Evolutionary conservation across 1,140 invertebrate species (phyloP).

Genomic region (Philaenus spumarius): DNA sequence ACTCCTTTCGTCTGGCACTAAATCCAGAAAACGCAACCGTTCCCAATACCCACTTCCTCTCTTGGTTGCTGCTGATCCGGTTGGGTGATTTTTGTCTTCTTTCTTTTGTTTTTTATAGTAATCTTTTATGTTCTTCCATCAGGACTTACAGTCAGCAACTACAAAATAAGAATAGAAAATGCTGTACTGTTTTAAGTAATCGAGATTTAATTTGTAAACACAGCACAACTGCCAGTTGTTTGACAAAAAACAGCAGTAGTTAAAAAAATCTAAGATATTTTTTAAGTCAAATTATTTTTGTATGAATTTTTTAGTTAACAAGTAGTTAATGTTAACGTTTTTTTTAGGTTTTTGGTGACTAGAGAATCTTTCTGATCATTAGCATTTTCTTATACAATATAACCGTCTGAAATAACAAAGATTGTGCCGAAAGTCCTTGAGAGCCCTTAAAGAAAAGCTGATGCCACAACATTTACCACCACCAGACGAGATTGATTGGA

Average conservation of each 20-base stretch:
- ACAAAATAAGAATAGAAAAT: not conserved
- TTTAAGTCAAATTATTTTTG: not conserved
- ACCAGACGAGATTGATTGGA: too few species aligned
- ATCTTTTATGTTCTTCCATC: not conserved
- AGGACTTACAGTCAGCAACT: not conserved
- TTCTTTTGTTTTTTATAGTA: constrained; percentile 3
- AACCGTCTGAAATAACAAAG: not conserved
- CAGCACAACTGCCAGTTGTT: too few species aligned
- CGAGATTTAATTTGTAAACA: not conserved
- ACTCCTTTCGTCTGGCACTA: not conserved
- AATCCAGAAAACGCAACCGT: not conserved
- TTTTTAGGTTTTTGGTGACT: not conserved
- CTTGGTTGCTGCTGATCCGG: constrained; percentile 1
- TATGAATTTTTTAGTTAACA: not conserved
- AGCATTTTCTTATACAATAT: not conserved
- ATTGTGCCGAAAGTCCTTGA: not conserved
- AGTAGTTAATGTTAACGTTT: not conserved
- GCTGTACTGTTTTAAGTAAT: not conserved
- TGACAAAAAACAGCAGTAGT: too few species aligned
- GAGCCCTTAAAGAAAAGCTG: not conserved
- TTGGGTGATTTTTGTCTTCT: not conserved
- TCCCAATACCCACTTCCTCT: not conserved
- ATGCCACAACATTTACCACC: not conserved
- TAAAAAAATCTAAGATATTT: not conserved
- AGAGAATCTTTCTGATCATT: not conserved